A percentile compares a stretch with the other conserved stretches of the same genome.
phyloP scores from a whole-genome alignment of 2,797 vertebrate genomes.

The Pantherophis vulpinus region DNA sequence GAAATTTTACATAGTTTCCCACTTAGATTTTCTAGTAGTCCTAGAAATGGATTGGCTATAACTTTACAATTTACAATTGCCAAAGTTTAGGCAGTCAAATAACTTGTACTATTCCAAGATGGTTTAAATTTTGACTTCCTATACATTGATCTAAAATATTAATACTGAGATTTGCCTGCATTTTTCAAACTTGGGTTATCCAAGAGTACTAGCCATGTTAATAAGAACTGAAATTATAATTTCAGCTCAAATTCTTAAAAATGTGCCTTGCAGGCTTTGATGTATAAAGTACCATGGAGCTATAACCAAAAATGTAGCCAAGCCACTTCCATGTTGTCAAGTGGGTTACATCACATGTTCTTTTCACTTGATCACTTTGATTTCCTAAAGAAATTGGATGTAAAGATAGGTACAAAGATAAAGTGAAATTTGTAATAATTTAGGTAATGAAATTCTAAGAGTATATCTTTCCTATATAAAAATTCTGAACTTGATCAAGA shows the following conservation, averaged over 20 bases:
- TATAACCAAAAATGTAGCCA: not conserved
- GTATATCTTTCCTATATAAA: not conserved
- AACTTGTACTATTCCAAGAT: not conserved
- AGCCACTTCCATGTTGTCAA: not conserved
- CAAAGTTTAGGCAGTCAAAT: not conserved
- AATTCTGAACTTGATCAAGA: not conserved
- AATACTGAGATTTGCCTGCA: not conserved
- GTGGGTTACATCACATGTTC: not conserved
- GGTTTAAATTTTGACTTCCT: not conserved
- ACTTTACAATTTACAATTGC: not conserved
- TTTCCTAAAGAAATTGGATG: not conserved
- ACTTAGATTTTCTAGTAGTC: not conserved
- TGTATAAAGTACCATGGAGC: not conserved
- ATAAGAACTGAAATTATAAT: not conserved
- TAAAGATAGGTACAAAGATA: not conserved
- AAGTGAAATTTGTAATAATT: not conserved
- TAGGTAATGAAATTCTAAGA: not conserved
- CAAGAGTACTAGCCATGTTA: not conserved
- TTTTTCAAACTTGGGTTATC: not conserved
- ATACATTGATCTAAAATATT: not conserved
- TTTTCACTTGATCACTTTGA: not conserved
- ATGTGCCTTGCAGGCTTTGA: not conserved
- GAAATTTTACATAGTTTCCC: not conserved
- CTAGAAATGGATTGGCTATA: not conserved
- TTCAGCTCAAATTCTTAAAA: not conserved